Conservation (phyloP, 1,140 invertebrate species). For the Magallana ariakensis region DNA sequence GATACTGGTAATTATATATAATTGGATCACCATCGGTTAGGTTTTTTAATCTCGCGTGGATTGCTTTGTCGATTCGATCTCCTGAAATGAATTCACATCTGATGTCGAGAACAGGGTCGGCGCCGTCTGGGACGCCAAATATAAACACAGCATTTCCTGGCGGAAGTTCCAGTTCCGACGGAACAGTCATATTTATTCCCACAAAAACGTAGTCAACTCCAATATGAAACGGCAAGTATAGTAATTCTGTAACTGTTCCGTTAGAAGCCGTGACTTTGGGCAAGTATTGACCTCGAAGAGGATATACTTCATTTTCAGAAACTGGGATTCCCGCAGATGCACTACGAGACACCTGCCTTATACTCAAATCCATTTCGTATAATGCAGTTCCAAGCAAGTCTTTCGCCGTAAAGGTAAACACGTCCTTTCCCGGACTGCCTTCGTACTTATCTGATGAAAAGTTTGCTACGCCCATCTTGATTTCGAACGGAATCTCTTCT, state of each 20-base stretch:
- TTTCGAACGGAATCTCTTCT: constrained; percentile 10
- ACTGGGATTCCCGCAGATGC: background rate
- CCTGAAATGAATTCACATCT: constrained; percentile 40
- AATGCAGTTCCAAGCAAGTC: constrained; percentile 27
- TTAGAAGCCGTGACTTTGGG: constrained; percentile 6
- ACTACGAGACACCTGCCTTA: background rate
- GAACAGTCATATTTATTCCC: constrained; percentile 23
- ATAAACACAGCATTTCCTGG: constrained; percentile 44
- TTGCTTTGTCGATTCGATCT: constrained; percentile 35
- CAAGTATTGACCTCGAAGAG: constrained; percentile 29
- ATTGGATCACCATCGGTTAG: constrained; percentile 38
- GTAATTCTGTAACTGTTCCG: constrained; percentile 38
- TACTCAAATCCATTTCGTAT: constrained; percentile 41
- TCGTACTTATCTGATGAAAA: constrained; percentile 24
- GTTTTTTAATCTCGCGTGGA: constrained; percentile 20
- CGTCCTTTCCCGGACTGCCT: constrained; percentile 32
- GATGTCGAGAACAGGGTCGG: constrained; percentile 18
- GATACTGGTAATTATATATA: constrained; percentile 41
- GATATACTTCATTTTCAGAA: background rate
- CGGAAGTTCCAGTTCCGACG: constrained; percentile 36
- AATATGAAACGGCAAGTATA: constrained; percentile 23
- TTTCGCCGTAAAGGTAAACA: constrained; percentile 34
- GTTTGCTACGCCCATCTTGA: constrained; percentile 38
- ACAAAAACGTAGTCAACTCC: constrained; percentile 46
- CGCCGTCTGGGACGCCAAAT: constrained; percentile 28